These are phyloP conservation scores for Amia ocellicauda DNA, from an alignment of 2,113 vertebrate species.

Conservation along the genomic window DNA sequence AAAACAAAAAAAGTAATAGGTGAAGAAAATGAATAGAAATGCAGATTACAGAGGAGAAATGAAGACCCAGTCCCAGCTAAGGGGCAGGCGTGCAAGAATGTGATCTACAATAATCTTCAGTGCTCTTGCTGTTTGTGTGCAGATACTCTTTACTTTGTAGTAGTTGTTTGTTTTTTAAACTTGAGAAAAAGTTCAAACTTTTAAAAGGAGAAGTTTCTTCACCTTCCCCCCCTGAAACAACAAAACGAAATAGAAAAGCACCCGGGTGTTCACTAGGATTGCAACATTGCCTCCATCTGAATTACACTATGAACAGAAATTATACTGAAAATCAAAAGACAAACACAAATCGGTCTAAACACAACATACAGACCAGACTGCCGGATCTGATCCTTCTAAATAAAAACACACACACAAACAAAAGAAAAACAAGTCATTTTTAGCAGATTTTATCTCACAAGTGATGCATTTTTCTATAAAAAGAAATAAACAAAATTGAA, in stretches of 20 bases:
- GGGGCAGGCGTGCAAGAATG: neutral
- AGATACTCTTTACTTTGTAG: conserved; percentile 12
- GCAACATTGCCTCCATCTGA: conserved; percentile 53
- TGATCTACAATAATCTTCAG: conserved; percentile 13
- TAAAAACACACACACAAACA: conserved; percentile 20
- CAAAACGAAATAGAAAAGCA: conserved; percentile 15
- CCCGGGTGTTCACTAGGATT: conserved; percentile 38
- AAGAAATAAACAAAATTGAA: conserved; percentile 38
- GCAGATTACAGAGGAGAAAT: neutral
- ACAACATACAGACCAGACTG: conserved; percentile 21
- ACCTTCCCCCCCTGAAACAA: conserved; percentile 1
- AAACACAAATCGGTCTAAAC: conserved; percentile 25
- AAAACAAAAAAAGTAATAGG: neutral
- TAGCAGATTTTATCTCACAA: conserved; percentile 48
- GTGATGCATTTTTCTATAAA: conserved; percentile 21
- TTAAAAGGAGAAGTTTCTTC: neutral
- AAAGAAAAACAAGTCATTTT: conserved; percentile 37
- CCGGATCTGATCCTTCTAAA: conserved; percentile 26
- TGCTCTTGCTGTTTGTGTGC: conserved; percentile 10
- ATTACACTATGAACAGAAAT: conserved; percentile 61
- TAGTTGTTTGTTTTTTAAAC: conserved; percentile 1
- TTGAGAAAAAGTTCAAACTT: conserved; percentile 1
- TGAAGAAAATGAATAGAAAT: neutral
- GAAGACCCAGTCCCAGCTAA: too few relatives aligned
- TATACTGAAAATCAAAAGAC: conserved; percentile 26